Conservation (phyloP, 2,797 vertebrate genomes). For the Urophycis tenuis region DNA sequence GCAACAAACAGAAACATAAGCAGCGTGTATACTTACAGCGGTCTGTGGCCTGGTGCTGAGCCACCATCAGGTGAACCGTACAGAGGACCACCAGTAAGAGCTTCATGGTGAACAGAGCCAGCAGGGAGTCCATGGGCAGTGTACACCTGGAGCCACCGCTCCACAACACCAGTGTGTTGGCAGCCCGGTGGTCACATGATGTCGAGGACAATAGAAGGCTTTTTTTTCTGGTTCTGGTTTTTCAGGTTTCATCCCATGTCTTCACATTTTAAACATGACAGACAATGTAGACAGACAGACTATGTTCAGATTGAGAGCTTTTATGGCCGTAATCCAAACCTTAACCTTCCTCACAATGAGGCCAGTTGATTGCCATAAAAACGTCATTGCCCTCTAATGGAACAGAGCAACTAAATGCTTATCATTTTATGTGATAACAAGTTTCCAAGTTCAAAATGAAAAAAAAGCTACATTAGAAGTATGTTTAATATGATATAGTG, state of each 20-base stretch:
- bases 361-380: background rate
- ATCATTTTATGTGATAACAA: background rate
- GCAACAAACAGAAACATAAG: background rate
- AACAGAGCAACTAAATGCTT: background rate
- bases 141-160: background rate
- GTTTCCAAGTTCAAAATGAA: background rate
- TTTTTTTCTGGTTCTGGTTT: conserved; percentile 45
- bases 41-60: conserved; percentile 37
- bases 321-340: background rate
- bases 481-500: background rate
- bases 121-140: background rate
- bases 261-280: background rate
- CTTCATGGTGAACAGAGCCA: conserved; percentile 32
- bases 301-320: background rate
- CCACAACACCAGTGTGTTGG: background rate
- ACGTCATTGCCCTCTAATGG: background rate
- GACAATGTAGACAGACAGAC: too few species aligned
- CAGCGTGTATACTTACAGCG: conserved; percentile 50
- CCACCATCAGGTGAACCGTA: conserved; percentile 29
- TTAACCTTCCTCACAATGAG: background rate
- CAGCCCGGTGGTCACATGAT: conserved; percentile 34
- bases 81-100: conserved; percentile 34
- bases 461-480: background rate
- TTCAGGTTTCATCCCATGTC: conserved; percentile 46
- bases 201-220: conserved; percentile 41